Conservation (phyloP, 2,888 invertebrate species). For the Protodeltote pygarga region DNA sequence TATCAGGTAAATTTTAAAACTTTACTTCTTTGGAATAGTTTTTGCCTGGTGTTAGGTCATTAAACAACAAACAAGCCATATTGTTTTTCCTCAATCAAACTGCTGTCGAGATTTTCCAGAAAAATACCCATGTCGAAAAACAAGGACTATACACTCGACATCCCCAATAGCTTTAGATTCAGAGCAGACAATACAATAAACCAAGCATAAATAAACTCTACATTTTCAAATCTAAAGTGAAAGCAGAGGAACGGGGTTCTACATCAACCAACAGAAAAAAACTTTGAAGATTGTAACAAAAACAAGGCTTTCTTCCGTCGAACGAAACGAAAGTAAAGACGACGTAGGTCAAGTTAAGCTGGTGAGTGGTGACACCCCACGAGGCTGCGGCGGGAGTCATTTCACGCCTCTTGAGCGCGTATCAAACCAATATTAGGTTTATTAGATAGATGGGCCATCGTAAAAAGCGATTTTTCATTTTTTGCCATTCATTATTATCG, state of each 20-base stretch:
- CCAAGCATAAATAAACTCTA: conserved; percentile 54
- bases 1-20: neutral
- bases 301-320: conserved; percentile 36
- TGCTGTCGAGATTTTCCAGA: too few relatives aligned
- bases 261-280: conserved; percentile 45
- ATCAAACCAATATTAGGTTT: conserved; percentile 85
- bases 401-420: conserved; percentile 84
- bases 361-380: conserved; percentile 58
- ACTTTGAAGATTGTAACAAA: conserved; percentile 20
- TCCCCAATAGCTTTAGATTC: too few relatives aligned
- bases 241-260: conserved; percentile 53
- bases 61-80: too few relatives aligned
- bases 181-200: too few relatives aligned
- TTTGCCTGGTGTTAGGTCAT: too few relatives aligned
- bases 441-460: conserved; percentile 81
- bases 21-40: too few relatives aligned
- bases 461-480: conserved; percentile 77
- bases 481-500: conserved; percentile 65
- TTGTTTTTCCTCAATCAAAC: too few relatives aligned
- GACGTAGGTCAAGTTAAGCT: conserved; percentile 61
- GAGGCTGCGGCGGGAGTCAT: conserved; percentile 72
- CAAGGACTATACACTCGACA: too few relatives aligned
- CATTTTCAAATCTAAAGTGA: conserved; percentile 68
- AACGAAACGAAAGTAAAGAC: conserved; percentile 55
- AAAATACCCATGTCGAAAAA: too few relatives aligned